A percentile compares a stretch with the other conserved stretches of the same genome.
These are phyloP conservation scores for Nomada goodeniana DNA, from an alignment of 2,888 invertebrate genomes.

Conservation along the genomic window DNA sequence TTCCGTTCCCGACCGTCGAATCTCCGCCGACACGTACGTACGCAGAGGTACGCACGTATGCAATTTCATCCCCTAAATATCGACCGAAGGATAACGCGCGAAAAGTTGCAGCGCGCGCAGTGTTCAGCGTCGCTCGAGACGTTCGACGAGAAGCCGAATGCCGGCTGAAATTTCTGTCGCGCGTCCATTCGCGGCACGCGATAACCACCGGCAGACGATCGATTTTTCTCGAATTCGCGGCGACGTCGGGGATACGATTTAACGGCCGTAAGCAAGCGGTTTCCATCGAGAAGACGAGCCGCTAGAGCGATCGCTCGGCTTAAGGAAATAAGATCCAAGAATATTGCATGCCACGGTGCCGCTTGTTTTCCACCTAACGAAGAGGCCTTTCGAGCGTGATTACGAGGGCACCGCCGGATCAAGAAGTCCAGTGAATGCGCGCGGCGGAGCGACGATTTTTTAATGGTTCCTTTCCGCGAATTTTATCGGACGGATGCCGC, in stretches of 20 bases:
- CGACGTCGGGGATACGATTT: constrained; percentile 19
- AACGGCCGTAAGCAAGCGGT: constrained; percentile 43
- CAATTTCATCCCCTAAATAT: not conserved
- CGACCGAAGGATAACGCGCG: not conserved
- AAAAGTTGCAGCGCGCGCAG: not conserved
- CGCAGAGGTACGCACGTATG: no score
- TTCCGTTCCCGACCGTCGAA: no score
- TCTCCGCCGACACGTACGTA: no score
- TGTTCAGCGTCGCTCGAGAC: not conserved
- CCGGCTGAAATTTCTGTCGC: not conserved
- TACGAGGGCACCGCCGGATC: constrained; percentile 30
- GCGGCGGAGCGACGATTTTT: constrained; percentile 23
- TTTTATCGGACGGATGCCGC: not conserved
- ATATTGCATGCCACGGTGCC: constrained; percentile 42
- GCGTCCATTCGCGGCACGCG: not conserved
- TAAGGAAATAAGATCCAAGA: constrained; percentile 58
- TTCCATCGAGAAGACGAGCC: constrained; percentile 49
- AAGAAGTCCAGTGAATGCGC: constrained; percentile 34
- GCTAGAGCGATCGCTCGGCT: constrained; percentile 42
- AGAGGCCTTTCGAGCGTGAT: constrained; percentile 50
- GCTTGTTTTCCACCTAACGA: constrained; percentile 55
- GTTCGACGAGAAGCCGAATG: not conserved
- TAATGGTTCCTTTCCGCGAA: constrained; percentile 26
- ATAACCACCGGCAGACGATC: no score
- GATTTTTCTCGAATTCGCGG: not conserved